Evolutionary conservation across 2,888 invertebrate genomes (phyloP).

Genomic region (Drosophila nigricruria): DNA sequence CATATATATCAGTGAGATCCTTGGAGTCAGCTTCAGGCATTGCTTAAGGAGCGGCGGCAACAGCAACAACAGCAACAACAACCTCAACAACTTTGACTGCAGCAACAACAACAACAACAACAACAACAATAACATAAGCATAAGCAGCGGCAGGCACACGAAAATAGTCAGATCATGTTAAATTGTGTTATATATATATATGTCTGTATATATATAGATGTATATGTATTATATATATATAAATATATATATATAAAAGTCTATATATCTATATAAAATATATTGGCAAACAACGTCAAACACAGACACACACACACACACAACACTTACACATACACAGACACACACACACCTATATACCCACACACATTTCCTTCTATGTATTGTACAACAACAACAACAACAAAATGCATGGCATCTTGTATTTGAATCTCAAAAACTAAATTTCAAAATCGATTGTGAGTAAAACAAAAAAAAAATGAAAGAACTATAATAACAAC

Average conservation of each 20-base stretch:
- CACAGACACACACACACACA: conserved; percentile 10
- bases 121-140: background rate
- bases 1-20: conserved; percentile 1
- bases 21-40: background rate
- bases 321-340: background rate
- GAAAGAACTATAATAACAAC: conserved; percentile 2
- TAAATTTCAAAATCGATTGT: conserved; percentile 29
- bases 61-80: conserved; percentile 1
- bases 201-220: conserved; percentile 16
- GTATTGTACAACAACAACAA: conserved; percentile 57
- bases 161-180: conserved; percentile 53
- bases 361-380: conserved; percentile 46
- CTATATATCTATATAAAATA: background rate
- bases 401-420: conserved; percentile 44
- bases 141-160: background rate
- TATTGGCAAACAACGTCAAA: conserved; percentile 9
- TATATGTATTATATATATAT: conserved; percentile 25
- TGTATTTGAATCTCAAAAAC: conserved; percentile 49
- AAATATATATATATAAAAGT: conserved; percentile 15
- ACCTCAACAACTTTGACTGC: background rate
- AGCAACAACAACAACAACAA: background rate
- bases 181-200: conserved; percentile 32
- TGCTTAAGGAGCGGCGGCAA: background rate
- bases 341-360: conserved; percentile 1
- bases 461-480: conserved; percentile 18